These are phyloP conservation scores for Antigone vipio DNA, from an alignment of 2,113 vertebrate genomes.

Conservation along the genomic window DNA sequence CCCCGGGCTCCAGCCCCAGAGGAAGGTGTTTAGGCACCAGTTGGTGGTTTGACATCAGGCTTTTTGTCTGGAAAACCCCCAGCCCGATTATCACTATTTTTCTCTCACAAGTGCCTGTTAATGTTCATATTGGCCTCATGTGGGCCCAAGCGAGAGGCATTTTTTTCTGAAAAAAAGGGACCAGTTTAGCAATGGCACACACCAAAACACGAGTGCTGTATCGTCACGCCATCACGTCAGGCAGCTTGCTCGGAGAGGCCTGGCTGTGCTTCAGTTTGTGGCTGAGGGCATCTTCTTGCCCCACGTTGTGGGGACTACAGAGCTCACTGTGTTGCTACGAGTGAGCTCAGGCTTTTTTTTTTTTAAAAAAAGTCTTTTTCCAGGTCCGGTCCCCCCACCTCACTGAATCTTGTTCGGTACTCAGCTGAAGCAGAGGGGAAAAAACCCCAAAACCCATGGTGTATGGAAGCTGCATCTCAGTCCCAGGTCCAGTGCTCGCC, in stretches of 20 bases:
- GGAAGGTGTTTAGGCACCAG: not conserved
- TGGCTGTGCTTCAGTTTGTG: fast-evolving
- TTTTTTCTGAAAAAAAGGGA: not conserved
- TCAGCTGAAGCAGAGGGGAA: not conserved
- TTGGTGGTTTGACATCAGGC: not conserved
- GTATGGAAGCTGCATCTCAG: not conserved
- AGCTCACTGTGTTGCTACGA: fast-evolving
- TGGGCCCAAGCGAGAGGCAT: fast-evolving
- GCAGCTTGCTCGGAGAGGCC: not conserved
- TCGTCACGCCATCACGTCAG: fast-evolving
- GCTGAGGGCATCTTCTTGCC: not conserved
- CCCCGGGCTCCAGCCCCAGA: no score
- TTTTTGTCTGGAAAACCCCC: not conserved
- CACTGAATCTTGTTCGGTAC: no score
- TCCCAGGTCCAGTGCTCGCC: fast-evolving
- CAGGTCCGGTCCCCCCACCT: not conserved
- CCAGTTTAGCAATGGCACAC: not conserved
- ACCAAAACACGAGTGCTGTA: fast-evolving
- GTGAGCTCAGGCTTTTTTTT: not conserved
- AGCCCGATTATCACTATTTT: not conserved
- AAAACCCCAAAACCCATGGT: fast-evolving
- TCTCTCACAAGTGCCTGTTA: not conserved
- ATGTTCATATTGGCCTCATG: not conserved
- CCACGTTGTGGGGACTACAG: not conserved
- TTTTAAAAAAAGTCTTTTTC: not conserved